phyloP scores from a whole-genome alignment of 2,797 vertebrate genomes.

The Toxotes lorentzi region DNA sequence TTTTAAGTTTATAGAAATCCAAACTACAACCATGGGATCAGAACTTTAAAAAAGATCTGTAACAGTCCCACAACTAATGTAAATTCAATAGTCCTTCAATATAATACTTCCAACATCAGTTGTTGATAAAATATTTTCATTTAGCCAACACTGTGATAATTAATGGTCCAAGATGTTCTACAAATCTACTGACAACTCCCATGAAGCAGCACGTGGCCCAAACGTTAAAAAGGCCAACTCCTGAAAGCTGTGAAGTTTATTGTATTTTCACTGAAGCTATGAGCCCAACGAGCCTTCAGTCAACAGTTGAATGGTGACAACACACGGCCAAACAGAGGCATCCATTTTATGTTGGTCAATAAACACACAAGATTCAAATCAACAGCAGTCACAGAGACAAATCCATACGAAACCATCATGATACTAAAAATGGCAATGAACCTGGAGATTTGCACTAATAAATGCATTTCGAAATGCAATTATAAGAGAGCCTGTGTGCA shows the following conservation, averaged over 20 bases:
- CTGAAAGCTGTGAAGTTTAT: slow-evolving; percentile 47
- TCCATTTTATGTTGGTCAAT: background rate
- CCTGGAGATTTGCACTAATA: background rate
- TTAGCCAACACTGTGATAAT: background rate
- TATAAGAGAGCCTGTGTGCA: background rate
- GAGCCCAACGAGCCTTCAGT: slow-evolving; percentile 14
- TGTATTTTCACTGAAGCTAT: slow-evolving; percentile 26
- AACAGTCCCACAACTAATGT: background rate
- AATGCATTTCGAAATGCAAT: background rate
- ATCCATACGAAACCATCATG: background rate
- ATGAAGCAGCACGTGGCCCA: slow-evolving; percentile 30
- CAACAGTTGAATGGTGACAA: background rate
- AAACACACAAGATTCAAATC: background rate
- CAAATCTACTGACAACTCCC: slow-evolving; percentile 10
- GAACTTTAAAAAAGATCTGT: background rate
- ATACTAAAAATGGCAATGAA: background rate
- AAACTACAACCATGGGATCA: background rate
- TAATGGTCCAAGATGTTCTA: background rate
- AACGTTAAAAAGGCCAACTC: slow-evolving; percentile 18
- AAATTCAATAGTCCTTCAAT: background rate
- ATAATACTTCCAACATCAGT: background rate
- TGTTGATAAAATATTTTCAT: slow-evolving; percentile 3
- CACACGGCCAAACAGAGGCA: background rate
- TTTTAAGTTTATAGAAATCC: background rate
- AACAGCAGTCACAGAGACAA: background rate